A percentile compares a stretch with the other conserved stretches of the same genome.
Evolutionary conservation across 2,113 vertebrate genomes (phyloP).

Genomic region (Callipepla squamata): DNA sequence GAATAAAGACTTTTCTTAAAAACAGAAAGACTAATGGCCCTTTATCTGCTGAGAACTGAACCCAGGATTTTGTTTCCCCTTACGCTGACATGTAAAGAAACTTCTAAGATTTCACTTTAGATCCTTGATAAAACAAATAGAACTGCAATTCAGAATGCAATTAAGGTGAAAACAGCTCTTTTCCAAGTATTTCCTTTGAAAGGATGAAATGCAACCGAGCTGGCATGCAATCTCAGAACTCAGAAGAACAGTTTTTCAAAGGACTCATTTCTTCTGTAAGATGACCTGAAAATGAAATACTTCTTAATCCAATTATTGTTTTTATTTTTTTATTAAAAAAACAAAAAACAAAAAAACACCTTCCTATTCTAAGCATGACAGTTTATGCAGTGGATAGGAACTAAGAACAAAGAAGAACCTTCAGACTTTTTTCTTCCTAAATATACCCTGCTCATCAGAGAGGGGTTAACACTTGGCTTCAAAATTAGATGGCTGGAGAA

Average conservation of each 20-base stretch:
- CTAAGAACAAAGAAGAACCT: not conserved
- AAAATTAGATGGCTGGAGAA: not conserved
- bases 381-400: accelerated
- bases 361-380: not conserved
- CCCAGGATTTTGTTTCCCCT: not conserved
- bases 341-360: not conserved
- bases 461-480: not conserved
- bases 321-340: not conserved
- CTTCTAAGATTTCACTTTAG: not conserved
- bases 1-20: not conserved
- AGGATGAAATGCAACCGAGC: not conserved
- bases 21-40: not conserved
- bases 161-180: not conserved
- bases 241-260: not conserved
- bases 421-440: not conserved
- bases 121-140: not conserved
- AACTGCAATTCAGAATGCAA: not conserved
- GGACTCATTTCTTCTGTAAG: not conserved
- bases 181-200: not conserved
- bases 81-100: not conserved
- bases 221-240: not conserved
- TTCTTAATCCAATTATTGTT: not conserved
- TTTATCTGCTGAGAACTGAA: not conserved
- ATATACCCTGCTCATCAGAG: not conserved
- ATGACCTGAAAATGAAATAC: not conserved